Conservation (phyloP, 2,113 vertebrate genomes). For the Aspidoscelis tigris region DNA sequence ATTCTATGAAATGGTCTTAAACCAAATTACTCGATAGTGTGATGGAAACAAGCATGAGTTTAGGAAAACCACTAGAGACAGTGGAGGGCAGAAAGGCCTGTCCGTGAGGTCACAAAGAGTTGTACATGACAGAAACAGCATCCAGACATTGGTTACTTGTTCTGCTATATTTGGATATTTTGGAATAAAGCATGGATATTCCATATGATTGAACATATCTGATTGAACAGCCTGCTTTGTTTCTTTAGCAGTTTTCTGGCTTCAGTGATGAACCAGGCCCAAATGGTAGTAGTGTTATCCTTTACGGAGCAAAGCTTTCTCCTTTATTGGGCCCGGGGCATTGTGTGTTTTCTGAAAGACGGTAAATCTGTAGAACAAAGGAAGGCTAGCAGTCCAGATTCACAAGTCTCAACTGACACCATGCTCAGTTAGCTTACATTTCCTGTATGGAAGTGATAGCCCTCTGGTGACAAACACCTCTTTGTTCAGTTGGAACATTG, state of each 20-base stretch:
- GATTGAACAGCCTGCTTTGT: not conserved
- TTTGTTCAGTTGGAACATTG: slow-evolving; percentile 58
- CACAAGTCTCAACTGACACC: slow-evolving; percentile 57
- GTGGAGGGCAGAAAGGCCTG: too few relatives aligned
- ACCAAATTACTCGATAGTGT: too few relatives aligned
- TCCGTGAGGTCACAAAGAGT: too few relatives aligned
- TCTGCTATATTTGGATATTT: too few relatives aligned
- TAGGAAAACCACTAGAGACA: too few relatives aligned
- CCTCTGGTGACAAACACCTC: slow-evolving; percentile 59
- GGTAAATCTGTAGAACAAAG: not conserved
- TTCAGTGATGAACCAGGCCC: not conserved
- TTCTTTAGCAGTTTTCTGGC: not conserved
- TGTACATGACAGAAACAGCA: too few relatives aligned
- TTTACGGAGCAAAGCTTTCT: not conserved
- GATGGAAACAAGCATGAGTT: too few relatives aligned
- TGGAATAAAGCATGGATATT: not conserved
- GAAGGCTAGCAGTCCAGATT: not conserved
- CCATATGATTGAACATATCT: not conserved
- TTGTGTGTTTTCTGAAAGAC: not conserved
- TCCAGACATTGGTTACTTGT: too few relatives aligned
- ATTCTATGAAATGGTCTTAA: too few relatives aligned
- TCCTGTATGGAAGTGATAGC: slow-evolving; percentile 67
- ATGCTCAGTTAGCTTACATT: slow-evolving; percentile 54
- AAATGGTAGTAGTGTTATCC: not conserved
- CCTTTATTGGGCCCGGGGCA: not conserved